Evolutionary conservation across 2,113 vertebrate species (phyloP).

Genomic region (Talpa occidentalis): DNA sequence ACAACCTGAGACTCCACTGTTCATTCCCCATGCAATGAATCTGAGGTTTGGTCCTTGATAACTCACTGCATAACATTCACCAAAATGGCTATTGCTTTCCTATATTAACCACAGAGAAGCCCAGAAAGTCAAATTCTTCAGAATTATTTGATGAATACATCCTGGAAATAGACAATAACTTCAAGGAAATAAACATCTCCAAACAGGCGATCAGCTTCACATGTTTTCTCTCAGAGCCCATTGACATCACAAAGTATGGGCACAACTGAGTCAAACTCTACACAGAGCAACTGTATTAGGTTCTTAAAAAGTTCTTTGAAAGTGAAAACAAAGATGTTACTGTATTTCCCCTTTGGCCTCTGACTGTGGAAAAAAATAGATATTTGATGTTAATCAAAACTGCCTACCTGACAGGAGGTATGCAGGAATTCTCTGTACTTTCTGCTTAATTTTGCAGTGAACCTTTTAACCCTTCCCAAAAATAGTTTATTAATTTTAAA

Average conservation of each 20-base stretch:
- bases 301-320: background rate
- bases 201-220: background rate
- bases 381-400: conserved; percentile 19
- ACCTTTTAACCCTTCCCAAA: background rate
- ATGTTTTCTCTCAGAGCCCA: background rate
- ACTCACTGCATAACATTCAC: background rate
- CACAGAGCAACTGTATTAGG: background rate
- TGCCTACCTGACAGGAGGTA: background rate
- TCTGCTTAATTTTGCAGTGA: background rate
- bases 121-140: background rate
- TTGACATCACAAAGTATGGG: background rate
- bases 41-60: background rate
- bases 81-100: background rate
- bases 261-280: background rate
- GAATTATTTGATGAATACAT: background rate
- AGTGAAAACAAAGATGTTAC: background rate
- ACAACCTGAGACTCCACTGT: background rate
- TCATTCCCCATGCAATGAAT: background rate
- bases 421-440: background rate
- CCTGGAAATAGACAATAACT: background rate
- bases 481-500: background rate
- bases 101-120: background rate
- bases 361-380: background rate
- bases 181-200: background rate
- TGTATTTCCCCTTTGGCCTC: background rate